A percentile compares a stretch with the other conserved stretches of the same genome.
Conservation (phyloP, 1,140 invertebrate species). For the Hesperophylax magnus region DNA sequence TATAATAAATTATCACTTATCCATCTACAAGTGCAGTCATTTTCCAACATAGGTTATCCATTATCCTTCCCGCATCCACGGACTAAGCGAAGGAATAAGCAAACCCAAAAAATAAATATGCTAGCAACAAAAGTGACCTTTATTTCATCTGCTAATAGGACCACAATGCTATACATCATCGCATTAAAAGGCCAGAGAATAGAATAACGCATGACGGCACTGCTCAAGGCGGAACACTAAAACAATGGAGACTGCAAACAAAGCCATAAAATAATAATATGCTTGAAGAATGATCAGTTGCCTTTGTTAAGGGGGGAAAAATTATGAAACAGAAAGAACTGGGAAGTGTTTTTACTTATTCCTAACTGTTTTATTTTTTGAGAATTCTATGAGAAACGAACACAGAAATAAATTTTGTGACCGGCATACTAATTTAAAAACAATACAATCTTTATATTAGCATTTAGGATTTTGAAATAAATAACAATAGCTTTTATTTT, state of each 20-base stretch:
- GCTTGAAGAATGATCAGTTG: constrained; percentile 32
- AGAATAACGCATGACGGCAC: constrained; percentile 42
- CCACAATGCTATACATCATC: constrained; percentile 48
- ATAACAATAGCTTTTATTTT: no score
- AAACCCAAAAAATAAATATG: constrained; percentile 40
- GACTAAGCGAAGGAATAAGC: not conserved
- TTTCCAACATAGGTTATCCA: no score
- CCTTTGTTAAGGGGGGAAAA: not conserved
- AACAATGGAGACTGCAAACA: constrained; percentile 41
- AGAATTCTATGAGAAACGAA: no score
- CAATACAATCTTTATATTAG: no score
- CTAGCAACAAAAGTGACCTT: constrained; percentile 47
- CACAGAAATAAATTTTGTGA: no score
- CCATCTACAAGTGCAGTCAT: no score
- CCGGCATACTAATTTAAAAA: no score
- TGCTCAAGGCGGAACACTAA: constrained; percentile 50
- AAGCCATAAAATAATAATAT: constrained; percentile 40
- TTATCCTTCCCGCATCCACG: no score
- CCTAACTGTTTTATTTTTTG: no score
- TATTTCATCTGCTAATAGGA: constrained; percentile 50
- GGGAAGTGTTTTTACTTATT: no score
- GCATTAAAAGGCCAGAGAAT: constrained; percentile 41
- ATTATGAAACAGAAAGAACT: not conserved
- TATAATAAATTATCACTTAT: no score
- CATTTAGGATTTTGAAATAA: no score